phyloP scores from a whole-genome alignment of 1,140 invertebrate genomes.

The Maconellicoccus hirsutus region DNA sequence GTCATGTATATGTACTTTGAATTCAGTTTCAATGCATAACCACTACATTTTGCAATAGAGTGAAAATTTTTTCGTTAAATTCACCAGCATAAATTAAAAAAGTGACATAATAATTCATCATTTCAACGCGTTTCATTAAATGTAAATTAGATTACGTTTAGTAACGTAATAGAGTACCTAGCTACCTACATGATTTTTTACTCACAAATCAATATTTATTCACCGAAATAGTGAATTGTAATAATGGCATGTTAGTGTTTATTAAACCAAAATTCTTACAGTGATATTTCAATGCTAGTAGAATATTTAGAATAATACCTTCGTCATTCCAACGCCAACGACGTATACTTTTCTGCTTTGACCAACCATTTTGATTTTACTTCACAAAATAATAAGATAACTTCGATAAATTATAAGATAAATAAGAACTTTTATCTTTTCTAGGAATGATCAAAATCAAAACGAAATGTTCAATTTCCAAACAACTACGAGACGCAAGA shows the following conservation, averaged over 20 bases:
- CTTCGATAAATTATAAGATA: neutral
- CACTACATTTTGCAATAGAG: conserved; percentile 25
- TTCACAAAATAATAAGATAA: too few relatives aligned
- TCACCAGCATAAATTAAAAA: conserved; percentile 2
- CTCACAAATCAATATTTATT: too few relatives aligned
- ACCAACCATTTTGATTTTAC: conserved; percentile 4
- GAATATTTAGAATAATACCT: too few relatives aligned
- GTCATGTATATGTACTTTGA: too few relatives aligned
- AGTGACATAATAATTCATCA: conserved; percentile 6
- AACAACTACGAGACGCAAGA: neutral
- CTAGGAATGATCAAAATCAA: neutral
- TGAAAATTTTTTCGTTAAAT: neutral
- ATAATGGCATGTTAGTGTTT: too few relatives aligned
- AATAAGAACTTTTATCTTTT: neutral
- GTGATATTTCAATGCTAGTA: too few relatives aligned
- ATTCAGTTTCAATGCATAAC: too few relatives aligned
- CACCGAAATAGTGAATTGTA: too few relatives aligned
- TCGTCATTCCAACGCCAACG: conserved; percentile 95
- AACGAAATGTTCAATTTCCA: neutral
- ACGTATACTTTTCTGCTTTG: conserved; percentile 58
- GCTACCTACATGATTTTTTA: too few relatives aligned
- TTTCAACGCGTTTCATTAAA: neutral
- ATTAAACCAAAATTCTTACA: too few relatives aligned
- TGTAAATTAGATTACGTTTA: conserved; percentile 12
- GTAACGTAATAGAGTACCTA: neutral